These are phyloP conservation scores for Proisotoma minuta DNA, from an alignment of 2,888 invertebrate species.

Conservation along the genomic window DNA sequence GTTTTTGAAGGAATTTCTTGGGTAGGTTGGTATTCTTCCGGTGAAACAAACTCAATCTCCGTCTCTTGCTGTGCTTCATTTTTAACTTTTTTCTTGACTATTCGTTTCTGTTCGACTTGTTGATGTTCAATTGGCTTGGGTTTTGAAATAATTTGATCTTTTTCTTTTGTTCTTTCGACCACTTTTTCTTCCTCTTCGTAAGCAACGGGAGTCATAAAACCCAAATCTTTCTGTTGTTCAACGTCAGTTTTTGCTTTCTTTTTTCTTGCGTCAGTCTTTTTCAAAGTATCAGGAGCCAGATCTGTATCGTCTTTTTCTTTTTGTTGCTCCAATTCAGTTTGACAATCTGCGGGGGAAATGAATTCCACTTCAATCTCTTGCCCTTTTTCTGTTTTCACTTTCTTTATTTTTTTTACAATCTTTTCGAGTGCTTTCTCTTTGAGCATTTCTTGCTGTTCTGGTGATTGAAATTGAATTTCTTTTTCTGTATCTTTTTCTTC, in stretches of 20 bases:
- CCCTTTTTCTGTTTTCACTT: neutral
- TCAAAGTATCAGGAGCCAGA: neutral
- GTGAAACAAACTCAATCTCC: neutral
- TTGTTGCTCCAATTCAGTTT: neutral
- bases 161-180: neutral
- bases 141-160: neutral
- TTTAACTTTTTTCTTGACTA: neutral
- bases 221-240: neutral
- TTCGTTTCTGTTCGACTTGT: neutral
- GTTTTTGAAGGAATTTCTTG: neutral
- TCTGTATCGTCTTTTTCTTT: neutral
- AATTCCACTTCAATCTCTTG: constrained; percentile 23
- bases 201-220: neutral
- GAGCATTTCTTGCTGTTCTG: neutral
- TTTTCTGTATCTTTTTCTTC: too few relatives aligned
- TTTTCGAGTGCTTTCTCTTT: neutral
- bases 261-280: neutral
- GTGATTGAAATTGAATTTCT: neutral
- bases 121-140: neutral
- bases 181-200: neutral
- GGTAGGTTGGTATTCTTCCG: neutral
- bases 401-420: neutral
- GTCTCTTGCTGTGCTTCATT: neutral
- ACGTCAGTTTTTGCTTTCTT: constrained; percentile 6
- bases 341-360: neutral